These are phyloP conservation scores for Callyntrura sp. DNA, from an alignment of 2,888 invertebrate genomes.

Conservation along the genomic window DNA sequence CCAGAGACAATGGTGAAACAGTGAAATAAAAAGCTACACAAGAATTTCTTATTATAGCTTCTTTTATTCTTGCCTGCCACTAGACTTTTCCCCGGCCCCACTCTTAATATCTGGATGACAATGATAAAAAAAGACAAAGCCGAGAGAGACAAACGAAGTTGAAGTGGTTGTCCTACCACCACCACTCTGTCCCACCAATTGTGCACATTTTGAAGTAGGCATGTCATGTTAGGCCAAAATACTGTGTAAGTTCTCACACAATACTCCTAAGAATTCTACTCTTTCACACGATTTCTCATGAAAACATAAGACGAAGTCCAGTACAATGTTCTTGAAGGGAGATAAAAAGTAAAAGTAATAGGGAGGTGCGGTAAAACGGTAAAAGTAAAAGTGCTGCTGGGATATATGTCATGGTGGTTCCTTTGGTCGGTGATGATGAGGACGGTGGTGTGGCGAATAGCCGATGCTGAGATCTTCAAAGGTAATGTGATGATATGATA, in stretches of 20 bases:
- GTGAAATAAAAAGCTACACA: too few relatives aligned
- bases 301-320: not conserved
- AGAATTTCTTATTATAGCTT: not conserved
- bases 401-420: not conserved
- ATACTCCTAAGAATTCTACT: conserved; percentile 29
- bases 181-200: not conserved
- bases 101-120: too few relatives aligned
- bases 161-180: not conserved
- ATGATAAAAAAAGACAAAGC: not conserved
- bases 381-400: conserved; percentile 17
- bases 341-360: not conserved
- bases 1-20: too few relatives aligned
- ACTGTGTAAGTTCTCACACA: not conserved
- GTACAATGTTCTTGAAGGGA: not conserved
- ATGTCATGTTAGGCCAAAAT: not conserved
- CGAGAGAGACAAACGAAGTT: not conserved
- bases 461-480: not conserved
- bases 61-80: not conserved
- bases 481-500: conserved; percentile 9
- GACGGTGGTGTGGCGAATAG: not conserved
- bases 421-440: conserved; percentile 14
- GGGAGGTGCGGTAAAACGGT: conserved; percentile 32
- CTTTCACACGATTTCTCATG: conserved; percentile 60
- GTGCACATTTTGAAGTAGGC: not conserved
- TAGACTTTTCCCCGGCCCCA: too few relatives aligned